Percentiles rank a stretch among this genome's conserved stretches.
phyloP scores from a whole-genome alignment of 2,888 invertebrate genomes.

The Omphaloscelis lunosa region DNA sequence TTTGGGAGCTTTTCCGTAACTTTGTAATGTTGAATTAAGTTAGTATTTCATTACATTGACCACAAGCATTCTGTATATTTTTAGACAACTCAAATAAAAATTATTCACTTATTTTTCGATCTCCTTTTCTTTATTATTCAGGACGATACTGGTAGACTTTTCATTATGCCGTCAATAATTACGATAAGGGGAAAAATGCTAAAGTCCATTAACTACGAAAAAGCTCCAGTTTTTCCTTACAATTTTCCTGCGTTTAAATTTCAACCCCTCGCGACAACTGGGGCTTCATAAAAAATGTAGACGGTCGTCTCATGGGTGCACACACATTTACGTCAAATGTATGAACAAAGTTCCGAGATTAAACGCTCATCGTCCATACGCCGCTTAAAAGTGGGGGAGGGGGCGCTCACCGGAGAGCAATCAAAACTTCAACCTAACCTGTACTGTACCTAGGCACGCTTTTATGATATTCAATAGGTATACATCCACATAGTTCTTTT shows the following conservation, averaged over 20 bases:
- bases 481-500: neutral
- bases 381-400: conserved; percentile 34
- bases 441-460: conserved; percentile 44
- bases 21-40: conserved; percentile 21
- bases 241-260: conserved; percentile 20
- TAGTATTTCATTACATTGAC: conserved; percentile 12
- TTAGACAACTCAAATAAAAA: neutral
- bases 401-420: conserved; percentile 67
- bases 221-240: conserved; percentile 5
- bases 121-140: conserved; percentile 18
- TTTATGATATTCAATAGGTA: conserved; percentile 29
- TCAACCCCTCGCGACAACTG: conserved; percentile 3
- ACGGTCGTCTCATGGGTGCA: conserved; percentile 44
- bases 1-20: conserved; percentile 64
- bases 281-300: conserved; percentile 48
- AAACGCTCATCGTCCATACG: conserved; percentile 69
- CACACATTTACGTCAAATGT: conserved; percentile 62
- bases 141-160: conserved; percentile 2
- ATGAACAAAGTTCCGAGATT: conserved; percentile 75
- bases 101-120: neutral
- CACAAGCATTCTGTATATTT: conserved; percentile 13
- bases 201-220: conserved; percentile 37
- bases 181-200: conserved; percentile 16
- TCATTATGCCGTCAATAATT: conserved; percentile 38
- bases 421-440: conserved; percentile 73